Evolutionary conservation across 37 sponge, comb jelly and placozoan species (phyloP), one percentile per base, ranked within the genome.

Genomic region (Halisarca cf. caerulea): DNA sequence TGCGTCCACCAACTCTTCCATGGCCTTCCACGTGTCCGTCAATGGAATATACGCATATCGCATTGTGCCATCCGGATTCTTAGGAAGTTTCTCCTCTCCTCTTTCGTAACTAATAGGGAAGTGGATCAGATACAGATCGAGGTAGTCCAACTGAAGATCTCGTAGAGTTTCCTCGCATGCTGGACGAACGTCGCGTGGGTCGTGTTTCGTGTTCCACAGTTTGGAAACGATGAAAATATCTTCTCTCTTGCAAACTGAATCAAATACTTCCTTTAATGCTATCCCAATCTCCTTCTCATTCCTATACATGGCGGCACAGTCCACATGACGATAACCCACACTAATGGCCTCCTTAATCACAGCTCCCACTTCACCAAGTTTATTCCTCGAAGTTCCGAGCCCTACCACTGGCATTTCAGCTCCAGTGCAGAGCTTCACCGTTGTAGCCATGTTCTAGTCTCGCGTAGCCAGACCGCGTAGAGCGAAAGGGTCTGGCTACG

Each of bases 361-460:
- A 28, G 41, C 62, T 35, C 62, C 82, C 51, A 95, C 98, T 60
- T 89, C 84, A 9, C 94, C 93, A 0, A 88, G 89, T 37, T 95
- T 89, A 61, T 94, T 95, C 80, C 95, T 95, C 98, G 96, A 98
- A n/a, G 98, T 98, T 4, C 98, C 98, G 47, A 98, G 90, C 17
- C 98, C 98, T 0, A 98, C 78, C 53, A 91, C 66, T 17, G 98
- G 98, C 80, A 98, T 93, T 35, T 70, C 78, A 64, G 86, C 80
- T 18, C 96, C 96, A 36, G 90, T 88, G 39, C 28, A 64, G 33
- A 95, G 90, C 77, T 41, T 74, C 0, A 44, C 34, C 5, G 11
- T 11, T 6, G 51, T 47, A 47, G 11, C 11, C 11, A 47, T 14
- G 51, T 47, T 47, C 11, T 47, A 47, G 51, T 47, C 51, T 47